phyloP scores from a whole-genome alignment of 1,140 invertebrate genomes.

The Hylaeus volcanicus region DNA sequence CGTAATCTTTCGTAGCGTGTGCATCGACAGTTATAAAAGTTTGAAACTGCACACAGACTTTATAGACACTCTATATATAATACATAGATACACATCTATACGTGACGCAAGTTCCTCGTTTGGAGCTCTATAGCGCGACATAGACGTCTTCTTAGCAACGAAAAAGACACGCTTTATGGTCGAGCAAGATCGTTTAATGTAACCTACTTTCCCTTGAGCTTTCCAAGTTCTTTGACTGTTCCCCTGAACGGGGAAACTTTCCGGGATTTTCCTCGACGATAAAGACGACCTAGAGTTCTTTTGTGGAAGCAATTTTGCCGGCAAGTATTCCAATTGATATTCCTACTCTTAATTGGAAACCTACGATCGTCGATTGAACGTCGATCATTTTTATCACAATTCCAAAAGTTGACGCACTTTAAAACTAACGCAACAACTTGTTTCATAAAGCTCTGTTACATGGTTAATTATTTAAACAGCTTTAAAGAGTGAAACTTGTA shows the following conservation, averaged over 20 bases:
- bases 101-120: not conserved
- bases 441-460: no score
- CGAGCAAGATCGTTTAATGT: not conserved
- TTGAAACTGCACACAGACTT: no score
- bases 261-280: not conserved
- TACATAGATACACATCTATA: not conserved
- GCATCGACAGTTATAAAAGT: no score
- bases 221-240: not conserved
- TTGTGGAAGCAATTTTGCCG: not conserved
- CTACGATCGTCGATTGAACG: no score
- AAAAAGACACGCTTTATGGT: not conserved
- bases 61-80: no score
- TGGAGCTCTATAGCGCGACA: not conserved
- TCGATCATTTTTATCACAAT: no score
- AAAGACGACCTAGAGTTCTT: not conserved
- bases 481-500: no score
- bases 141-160: not conserved
- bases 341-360: no score
- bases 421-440: no score
- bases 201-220: not conserved
- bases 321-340: not conserved
- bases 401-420: no score
- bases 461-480: no score
- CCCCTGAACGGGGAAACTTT: not conserved
- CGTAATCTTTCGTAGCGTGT: not conserved